These are phyloP conservation scores for Drosophila tripunctata DNA, from an alignment of 2,888 invertebrate species.

Conservation along the genomic window DNA sequence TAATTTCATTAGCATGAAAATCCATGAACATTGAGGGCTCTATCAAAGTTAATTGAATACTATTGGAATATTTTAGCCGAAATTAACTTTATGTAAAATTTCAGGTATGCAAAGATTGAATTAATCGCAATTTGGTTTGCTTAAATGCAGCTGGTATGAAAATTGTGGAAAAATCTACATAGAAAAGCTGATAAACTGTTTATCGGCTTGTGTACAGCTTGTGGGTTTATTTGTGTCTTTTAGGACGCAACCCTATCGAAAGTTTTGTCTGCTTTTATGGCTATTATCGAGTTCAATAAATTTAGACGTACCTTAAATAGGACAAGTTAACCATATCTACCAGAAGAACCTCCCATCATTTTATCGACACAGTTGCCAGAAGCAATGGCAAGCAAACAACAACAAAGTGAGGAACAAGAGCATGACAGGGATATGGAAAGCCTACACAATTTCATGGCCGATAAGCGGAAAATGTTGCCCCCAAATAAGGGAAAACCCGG, in stretches of 20 bases:
- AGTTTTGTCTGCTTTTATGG: conserved; percentile 7
- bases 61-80: not conserved
- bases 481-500: conserved; percentile 31
- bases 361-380: conserved; percentile 36
- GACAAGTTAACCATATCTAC: conserved; percentile 2
- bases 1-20: conserved; percentile 41
- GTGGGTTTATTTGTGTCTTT: not conserved
- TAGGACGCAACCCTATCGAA: not conserved
- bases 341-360: conserved; percentile 13
- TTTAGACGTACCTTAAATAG: conserved; percentile 14
- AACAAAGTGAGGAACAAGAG: conserved; percentile 12
- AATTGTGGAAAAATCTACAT: not conserved
- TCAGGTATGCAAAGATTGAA: not conserved
- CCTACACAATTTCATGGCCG: conserved; percentile 47
- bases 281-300: conserved; percentile 44
- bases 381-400: conserved; percentile 27
- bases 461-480: conserved; percentile 50
- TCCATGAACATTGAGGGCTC: conserved; percentile 27
- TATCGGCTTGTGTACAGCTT: not conserved
- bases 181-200: not conserved
- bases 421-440: conserved; percentile 20
- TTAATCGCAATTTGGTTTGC: not conserved
- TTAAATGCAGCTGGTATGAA: not conserved
- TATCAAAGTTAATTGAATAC: conserved; percentile 36
- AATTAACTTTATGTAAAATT: conserved; percentile 1